Evolutionary conservation across 1,140 invertebrate genomes (phyloP).

Genomic region (Nephotettix cincticeps): DNA sequence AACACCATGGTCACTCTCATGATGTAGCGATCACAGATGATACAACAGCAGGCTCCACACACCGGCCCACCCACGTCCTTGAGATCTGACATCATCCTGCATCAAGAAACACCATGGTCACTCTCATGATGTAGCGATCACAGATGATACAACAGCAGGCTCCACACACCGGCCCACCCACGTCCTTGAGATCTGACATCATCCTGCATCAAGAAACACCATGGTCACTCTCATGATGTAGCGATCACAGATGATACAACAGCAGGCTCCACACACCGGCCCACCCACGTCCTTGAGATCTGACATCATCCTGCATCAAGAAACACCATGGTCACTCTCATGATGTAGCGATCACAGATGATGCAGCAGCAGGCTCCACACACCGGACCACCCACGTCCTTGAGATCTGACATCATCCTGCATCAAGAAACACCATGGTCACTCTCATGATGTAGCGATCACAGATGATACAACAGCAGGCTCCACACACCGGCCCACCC

Average conservation of each 20-base stretch:
- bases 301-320: neutral
- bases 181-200: constrained; percentile 3
- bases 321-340: constrained; percentile 69
- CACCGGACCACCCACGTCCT: constrained; percentile 9
- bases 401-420: constrained; percentile 9
- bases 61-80: constrained; percentile 9
- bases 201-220: neutral
- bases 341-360: constrained; percentile 72
- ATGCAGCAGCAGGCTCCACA: constrained; percentile 66
- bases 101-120: constrained; percentile 46
- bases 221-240: constrained; percentile 68
- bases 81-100: constrained; percentile 1
- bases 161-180: constrained; percentile 50
- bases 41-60: constrained; percentile 65
- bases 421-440: constrained; percentile 41
- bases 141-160: constrained; percentile 67
- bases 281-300: neutral
- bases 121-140: constrained; percentile 72
- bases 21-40: constrained; percentile 73
- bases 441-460: constrained; percentile 75
- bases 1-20: constrained; percentile 58
- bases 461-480: constrained; percentile 66
- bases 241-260: constrained; percentile 67
- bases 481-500: constrained; percentile 52
- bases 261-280: constrained; percentile 51